Percentiles rank a stretch among this genome's conserved stretches.
phyloP scores from a whole-genome alignment of 2,888 invertebrate species.

The Tuta absoluta region DNA sequence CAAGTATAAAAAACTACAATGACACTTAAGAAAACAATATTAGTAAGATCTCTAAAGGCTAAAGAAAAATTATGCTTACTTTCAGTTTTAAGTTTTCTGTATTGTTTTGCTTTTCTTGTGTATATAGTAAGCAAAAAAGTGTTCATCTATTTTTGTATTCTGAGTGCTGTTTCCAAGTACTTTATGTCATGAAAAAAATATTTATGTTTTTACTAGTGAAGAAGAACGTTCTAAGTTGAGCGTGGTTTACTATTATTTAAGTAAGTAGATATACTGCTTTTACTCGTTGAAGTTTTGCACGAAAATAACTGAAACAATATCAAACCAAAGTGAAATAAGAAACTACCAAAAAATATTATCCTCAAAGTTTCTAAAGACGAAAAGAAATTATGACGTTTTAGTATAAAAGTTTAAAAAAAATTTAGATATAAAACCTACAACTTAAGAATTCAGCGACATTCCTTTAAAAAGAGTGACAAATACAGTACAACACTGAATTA shows the following conservation, averaged over 20 bases:
- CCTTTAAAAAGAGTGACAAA: not conserved
- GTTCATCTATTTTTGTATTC: no score
- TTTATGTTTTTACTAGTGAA: constrained; percentile 45
- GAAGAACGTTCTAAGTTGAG: constrained; percentile 67
- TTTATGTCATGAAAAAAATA: constrained; percentile 24
- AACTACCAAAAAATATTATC: constrained; percentile 31
- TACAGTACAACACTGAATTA: not conserved
- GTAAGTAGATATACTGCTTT: constrained; percentile 62
- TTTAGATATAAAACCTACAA: constrained; percentile 27
- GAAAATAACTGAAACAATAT: constrained; percentile 33
- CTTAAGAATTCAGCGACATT: not conserved
- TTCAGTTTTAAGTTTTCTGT: no score
- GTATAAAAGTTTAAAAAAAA: constrained; percentile 63
- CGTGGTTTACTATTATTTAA: constrained; percentile 52
- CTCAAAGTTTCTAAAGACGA: constrained; percentile 36
- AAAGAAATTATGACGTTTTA: constrained; percentile 51
- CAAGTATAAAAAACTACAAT: not conserved
- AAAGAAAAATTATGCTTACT: not conserved
- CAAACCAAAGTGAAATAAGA: constrained; percentile 35
- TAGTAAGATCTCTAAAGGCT: not conserved
- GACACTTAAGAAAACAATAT: not conserved
- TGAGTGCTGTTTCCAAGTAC: not conserved
- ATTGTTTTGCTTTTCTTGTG: no score
- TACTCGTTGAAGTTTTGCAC: constrained; percentile 52
- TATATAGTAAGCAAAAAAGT: no score